Percentiles rank a stretch among this genome's conserved stretches.
Evolutionary conservation across 2,888 invertebrate species (phyloP).

Genomic region (Serrognathus titanus): DNA sequence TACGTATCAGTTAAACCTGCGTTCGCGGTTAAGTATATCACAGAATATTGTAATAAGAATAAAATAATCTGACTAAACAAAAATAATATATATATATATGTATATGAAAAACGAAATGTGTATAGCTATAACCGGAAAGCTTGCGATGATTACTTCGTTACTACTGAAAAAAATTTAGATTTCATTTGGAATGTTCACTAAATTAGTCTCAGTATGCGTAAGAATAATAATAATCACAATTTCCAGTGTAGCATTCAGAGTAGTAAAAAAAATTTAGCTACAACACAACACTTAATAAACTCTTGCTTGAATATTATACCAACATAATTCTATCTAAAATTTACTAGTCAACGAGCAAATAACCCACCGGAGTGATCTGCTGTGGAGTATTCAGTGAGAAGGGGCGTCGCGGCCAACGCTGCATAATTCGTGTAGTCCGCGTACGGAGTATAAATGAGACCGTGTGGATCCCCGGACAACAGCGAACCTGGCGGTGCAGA

Average conservation of each 20-base stretch:
- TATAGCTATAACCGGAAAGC: too few species aligned
- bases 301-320: too few species aligned
- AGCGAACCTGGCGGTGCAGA: constrained; percentile 64
- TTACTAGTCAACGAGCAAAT: constrained; percentile 68
- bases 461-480: constrained; percentile 71
- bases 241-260: too few species aligned
- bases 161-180: constrained; percentile 11
- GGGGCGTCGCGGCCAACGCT: constrained; percentile 74
- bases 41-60: constrained; percentile 27
- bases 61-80: constrained; percentile 25
- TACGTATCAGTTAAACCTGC: constrained; percentile 20
- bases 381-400: constrained; percentile 77
- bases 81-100: constrained; percentile 12
- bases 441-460: constrained; percentile 85
- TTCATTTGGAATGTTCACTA: constrained; percentile 16
- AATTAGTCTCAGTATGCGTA: neutral
- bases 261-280: too few species aligned
- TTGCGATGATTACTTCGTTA: neutral
- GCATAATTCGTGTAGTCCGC: constrained; percentile 89
- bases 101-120: constrained; percentile 5
- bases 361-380: constrained; percentile 96
- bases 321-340: neutral
- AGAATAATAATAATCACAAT: too few species aligned
- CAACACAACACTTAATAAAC: too few species aligned
- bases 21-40: constrained; percentile 19